A percentile compares a stretch with the other conserved stretches of the same genome.
Conservation (phyloP, 2,797 vertebrate genomes). For the Lindbergichthys nudifrons region DNA sequence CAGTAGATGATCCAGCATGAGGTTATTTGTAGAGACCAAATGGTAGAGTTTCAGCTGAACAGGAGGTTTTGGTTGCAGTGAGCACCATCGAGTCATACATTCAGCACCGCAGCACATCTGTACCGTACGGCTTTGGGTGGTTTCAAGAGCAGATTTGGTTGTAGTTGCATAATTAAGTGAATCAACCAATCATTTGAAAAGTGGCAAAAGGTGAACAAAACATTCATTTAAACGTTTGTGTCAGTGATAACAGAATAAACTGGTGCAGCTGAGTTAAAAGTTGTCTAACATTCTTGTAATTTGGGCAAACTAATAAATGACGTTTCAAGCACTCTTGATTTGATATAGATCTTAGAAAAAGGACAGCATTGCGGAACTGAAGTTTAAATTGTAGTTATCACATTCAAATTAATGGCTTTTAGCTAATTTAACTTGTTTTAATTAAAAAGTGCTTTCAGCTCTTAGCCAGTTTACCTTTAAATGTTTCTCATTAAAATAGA, state of each 20-base stretch:
- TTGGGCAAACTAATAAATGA: slow-evolving; percentile 11
- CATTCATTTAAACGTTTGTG: slow-evolving; percentile 53
- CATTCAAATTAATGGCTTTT: slow-evolving; percentile 46
- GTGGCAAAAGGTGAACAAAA: slow-evolving; percentile 37
- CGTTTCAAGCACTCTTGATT: slow-evolving; percentile 5
- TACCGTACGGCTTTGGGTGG: slow-evolving; percentile 24
- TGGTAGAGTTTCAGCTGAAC: slow-evolving; percentile 31
- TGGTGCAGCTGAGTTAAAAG: slow-evolving; percentile 37
- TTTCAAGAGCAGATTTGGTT: slow-evolving; percentile 39
- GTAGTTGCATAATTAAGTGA: slow-evolving; percentile 44
- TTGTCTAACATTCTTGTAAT: slow-evolving; percentile 31
- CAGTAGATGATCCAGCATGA: slow-evolving; percentile 27
- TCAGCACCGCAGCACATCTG: slow-evolving; percentile 46
- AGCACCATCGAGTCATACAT: slow-evolving; percentile 78
- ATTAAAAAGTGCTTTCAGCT: slow-evolving; percentile 70
- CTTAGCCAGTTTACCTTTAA: slow-evolving; percentile 17
- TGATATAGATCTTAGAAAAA: slow-evolving; percentile 1
- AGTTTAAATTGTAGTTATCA: slow-evolving; percentile 36
- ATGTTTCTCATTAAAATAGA: slow-evolving; percentile 22
- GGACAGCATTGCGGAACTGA: slow-evolving; percentile 2
- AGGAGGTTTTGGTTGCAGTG: slow-evolving; percentile 61
- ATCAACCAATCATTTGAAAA: slow-evolving; percentile 33
- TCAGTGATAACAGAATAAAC: slow-evolving; percentile 58
- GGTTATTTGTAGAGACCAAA: slow-evolving; percentile 28
- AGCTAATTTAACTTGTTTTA: slow-evolving; percentile 17